Evolutionary conservation across 2,113 vertebrate species (phyloP).

Genomic region (Cryptoleucopteryx plumbea): DNA sequence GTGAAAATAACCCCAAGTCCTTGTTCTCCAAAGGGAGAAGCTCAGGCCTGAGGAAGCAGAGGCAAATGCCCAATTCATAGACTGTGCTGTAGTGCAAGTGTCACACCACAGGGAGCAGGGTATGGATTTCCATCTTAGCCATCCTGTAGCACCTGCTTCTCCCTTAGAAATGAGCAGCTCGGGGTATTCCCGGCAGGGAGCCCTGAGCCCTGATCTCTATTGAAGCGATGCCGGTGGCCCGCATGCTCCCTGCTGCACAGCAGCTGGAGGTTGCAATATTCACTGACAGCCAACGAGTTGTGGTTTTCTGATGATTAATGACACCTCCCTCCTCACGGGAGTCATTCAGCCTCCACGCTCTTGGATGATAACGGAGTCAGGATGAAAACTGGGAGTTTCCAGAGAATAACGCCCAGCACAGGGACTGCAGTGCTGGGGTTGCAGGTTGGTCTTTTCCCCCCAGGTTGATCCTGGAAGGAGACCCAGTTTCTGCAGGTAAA

Average conservation of each 20-base stretch:
- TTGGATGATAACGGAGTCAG: not conserved
- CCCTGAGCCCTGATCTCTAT: fast-evolving
- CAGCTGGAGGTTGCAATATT: conserved; percentile 30
- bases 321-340: not conserved
- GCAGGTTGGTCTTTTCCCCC: not conserved
- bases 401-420: not conserved
- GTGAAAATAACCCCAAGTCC: not conserved
- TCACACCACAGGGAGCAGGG: not conserved
- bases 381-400: not conserved
- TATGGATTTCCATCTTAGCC: not conserved
- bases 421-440: not conserved
- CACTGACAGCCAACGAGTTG: not conserved
- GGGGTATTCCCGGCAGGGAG: fast-evolving
- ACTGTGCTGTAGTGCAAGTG: not conserved
- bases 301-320: conserved; percentile 37
- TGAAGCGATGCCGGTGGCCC: not conserved
- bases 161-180: not conserved
- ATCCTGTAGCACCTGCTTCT: not conserved
- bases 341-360: not conserved
- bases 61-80: not conserved
- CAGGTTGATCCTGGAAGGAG: not conserved
- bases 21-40: not conserved
- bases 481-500: not conserved
- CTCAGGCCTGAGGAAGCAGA: not conserved
- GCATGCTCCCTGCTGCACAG: not conserved